A percentile compares a stretch with the other conserved stretches of the same genome.
These are phyloP conservation scores for Rhinophrynus dorsalis DNA, from an alignment of 2,797 vertebrate species.

Conservation along the genomic window DNA sequence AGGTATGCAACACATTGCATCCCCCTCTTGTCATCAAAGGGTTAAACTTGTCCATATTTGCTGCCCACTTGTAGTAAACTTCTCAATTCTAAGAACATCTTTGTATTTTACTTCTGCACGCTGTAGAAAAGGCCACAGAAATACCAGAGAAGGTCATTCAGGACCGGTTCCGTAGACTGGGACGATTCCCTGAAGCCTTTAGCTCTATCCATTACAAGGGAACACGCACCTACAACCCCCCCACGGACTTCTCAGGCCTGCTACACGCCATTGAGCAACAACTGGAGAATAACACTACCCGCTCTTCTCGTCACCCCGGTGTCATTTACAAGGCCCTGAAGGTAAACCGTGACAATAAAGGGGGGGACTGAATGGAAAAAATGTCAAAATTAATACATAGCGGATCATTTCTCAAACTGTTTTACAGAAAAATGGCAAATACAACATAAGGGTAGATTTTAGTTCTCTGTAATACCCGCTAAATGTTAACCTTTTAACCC, in stretches of 20 bases:
- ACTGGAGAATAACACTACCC: conserved; percentile 89
- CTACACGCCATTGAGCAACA: conserved; percentile 85
- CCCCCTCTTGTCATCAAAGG: too few species aligned
- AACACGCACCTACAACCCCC: conserved; percentile 90
- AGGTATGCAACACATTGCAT: too few species aligned
- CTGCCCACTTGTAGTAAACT: too few species aligned
- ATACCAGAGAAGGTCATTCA: conserved; percentile 87
- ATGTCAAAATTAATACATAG: neutral
- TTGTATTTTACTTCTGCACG: neutral
- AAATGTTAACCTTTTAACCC: too few species aligned
- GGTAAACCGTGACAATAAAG: conserved; percentile 75
- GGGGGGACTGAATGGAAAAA: too few species aligned
- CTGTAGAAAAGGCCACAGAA: conserved; percentile 82
- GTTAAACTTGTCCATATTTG: too few species aligned
- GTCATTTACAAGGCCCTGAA: conserved; percentile 95
- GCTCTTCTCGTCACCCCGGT: conserved; percentile 85
- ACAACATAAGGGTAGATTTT: too few species aligned
- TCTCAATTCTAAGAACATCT: too few species aligned
- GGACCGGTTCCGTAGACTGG: conserved; percentile 89
- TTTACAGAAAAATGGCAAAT: too few species aligned
- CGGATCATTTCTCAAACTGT: too few species aligned
- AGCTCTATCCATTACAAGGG: conserved; percentile 93
- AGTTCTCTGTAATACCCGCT: too few species aligned
- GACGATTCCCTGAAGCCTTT: conserved; percentile 93
- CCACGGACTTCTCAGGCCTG: conserved; percentile 88